Evolutionary conservation across 2,113 vertebrate species (phyloP).

Genomic region (Xenopus laevis): DNA sequence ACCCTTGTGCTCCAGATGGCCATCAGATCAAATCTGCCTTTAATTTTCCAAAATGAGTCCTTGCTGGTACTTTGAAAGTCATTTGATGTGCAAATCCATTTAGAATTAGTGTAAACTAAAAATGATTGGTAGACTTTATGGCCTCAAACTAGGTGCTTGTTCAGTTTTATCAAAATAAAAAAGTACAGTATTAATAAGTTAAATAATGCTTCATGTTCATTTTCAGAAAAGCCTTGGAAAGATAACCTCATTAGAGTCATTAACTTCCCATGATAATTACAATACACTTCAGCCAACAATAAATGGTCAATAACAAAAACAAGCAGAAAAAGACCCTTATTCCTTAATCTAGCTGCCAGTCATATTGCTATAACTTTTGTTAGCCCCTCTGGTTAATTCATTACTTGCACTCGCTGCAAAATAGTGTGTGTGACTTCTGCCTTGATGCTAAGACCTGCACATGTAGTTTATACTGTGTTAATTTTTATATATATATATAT

Average conservation of each 20-base stretch:
- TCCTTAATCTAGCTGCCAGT: too few species aligned
- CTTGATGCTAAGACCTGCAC: too few species aligned
- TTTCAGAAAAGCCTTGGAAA: not conserved
- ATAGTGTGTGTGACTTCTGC: too few species aligned
- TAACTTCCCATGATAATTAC: not conserved
- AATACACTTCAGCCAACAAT: not conserved
- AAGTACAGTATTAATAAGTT: not conserved
- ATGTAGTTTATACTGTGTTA: too few species aligned
- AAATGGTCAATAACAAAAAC: too few species aligned
- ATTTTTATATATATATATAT: too few species aligned
- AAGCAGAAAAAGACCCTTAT: too few species aligned
- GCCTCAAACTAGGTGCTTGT: not conserved
- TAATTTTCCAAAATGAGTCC: constrained; percentile 8
- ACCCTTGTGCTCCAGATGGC: constrained; percentile 11
- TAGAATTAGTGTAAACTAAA: not conserved
- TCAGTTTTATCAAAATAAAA: not conserved
- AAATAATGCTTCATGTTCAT: not conserved
- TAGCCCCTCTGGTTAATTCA: too few species aligned
- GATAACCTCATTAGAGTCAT: not conserved
- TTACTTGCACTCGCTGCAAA: too few species aligned
- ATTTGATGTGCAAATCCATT: not conserved
- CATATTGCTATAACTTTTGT: too few species aligned
- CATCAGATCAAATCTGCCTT: not conserved
- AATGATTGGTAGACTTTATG: not conserved
- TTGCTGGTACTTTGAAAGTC: constrained; percentile 1